Evolutionary conservation across 2,797 vertebrate species (phyloP).

Genomic region (Leptodactylus fallax): DNA sequence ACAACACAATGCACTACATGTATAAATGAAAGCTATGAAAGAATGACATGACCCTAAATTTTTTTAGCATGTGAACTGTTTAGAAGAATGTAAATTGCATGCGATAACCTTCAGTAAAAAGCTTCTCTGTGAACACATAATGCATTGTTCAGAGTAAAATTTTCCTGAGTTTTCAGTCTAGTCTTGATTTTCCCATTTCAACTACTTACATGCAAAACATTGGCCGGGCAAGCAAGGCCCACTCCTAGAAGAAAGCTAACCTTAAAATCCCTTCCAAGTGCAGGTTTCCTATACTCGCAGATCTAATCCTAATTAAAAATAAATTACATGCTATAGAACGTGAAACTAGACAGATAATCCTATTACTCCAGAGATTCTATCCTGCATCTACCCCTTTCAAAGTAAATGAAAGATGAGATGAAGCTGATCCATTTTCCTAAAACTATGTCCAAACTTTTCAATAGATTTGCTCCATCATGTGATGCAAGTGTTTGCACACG

Average conservation of each 20-base stretch:
- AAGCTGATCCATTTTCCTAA: conserved; percentile 67
- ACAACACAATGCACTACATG: not conserved
- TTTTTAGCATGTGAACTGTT: conserved; percentile 21
- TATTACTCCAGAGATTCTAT: conserved; percentile 78
- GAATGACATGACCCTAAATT: not conserved
- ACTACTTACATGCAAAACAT: conserved; percentile 58
- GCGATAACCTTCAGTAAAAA: not conserved
- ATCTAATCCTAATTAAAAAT: conserved; percentile 89
- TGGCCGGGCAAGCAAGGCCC: conserved; percentile 54
- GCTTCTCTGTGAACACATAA: conserved; percentile 24
- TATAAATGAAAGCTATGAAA: not conserved
- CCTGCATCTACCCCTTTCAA: conserved; percentile 75
- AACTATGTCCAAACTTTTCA: conserved; percentile 67
- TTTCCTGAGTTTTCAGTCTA: conserved; percentile 41
- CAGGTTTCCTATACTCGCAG: conserved; percentile 71
- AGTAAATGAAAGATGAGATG: conserved; percentile 69
- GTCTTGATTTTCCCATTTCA: conserved; percentile 62
- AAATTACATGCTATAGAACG: conserved; percentile 85
- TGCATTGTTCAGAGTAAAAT: conserved; percentile 6
- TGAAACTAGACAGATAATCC: conserved; percentile 84
- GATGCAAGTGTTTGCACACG: conserved; percentile 83
- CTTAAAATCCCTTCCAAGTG: conserved; percentile 69
- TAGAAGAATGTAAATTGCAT: conserved; percentile 39
- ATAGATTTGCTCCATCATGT: conserved; percentile 71
- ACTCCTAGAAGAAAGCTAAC: conserved; percentile 31